Percentiles rank a stretch among this genome's conserved stretches.
phyloP scores from a whole-genome alignment of 2,797 vertebrate species.

The Sebastes matsubarae region DNA sequence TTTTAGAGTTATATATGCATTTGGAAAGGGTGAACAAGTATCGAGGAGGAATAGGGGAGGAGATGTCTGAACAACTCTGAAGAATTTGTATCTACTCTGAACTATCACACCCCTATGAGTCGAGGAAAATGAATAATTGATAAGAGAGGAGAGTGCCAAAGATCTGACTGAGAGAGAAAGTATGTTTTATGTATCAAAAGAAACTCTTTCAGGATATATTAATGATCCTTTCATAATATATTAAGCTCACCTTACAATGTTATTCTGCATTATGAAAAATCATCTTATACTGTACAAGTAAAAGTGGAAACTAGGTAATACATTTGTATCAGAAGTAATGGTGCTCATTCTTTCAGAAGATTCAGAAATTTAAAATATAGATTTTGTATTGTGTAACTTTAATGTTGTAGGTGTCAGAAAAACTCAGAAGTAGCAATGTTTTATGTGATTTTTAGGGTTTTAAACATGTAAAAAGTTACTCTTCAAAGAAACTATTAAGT shows the following conservation, averaged over 20 bases:
- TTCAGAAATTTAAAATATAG: neutral
- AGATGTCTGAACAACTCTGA: slow-evolving; percentile 10
- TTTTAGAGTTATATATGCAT: neutral
- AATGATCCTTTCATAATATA: slow-evolving; percentile 7
- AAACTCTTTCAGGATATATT: neutral
- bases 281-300: neutral
- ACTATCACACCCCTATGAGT: slow-evolving; percentile 15
- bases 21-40: neutral
- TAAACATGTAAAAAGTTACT: neutral
- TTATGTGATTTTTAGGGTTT: neutral
- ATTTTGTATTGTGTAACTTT: neutral
- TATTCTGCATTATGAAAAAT: neutral
- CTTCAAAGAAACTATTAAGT: neutral
- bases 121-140: slow-evolving; percentile 45
- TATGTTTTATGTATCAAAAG: slow-evolving; percentile 37
- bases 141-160: slow-evolving; percentile 1
- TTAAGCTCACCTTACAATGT: neutral
- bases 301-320: neutral
- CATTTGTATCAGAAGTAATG: neutral
- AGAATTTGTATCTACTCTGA: slow-evolving; percentile 26
- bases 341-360: neutral
- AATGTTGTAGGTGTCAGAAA: neutral
- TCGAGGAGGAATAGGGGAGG: neutral
- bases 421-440: neutral
- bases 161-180: slow-evolving; percentile 29